Evolutionary conservation across 2,888 invertebrate species (phyloP), one percentile per base, ranked within the genome.

Genomic region (Pantelozetes paolii): DNA sequence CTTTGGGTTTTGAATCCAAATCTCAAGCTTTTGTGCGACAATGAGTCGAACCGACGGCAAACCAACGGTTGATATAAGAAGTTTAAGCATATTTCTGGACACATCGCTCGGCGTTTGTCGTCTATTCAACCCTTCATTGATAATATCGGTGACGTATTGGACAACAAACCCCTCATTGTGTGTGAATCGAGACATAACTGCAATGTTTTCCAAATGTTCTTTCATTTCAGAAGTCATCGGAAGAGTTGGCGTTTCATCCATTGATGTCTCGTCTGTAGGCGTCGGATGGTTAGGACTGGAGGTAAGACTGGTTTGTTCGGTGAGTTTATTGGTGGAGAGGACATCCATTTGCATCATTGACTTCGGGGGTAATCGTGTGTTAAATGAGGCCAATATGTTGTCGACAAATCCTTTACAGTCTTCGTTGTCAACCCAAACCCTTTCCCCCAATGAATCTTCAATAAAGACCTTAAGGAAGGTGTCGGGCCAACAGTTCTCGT

Each of bases 1-100:
- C 81, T 97, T 98, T 76, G 95, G 94, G 81, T 96, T 96, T 82
- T 95, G 94, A 75, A 97, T 85, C 96, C 96, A 97, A 79, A 90
- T 88, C 82, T 97, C 97, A 26, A 97, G 85, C 0, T 91, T 88
- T 0, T 89, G 88, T 0, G 90, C 89, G 0, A 90, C 89, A 72
- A 90, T 87, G 79, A 89, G 86, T 28, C 94, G 86, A 77, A 94
- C 89, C 84, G 95, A 94, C 0, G 88, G 88, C 75, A 94, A 88
- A 0, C 97, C 96, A 78, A 91, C 90, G 0, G 94, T 89, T 0
- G 89, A 88, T 0, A 92, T 89, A 42, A 97, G 84, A 75, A 96
- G 86, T 78, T 90, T 89, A 0, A 97, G 86, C 79, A 95, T 90
- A 79, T 94, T 94, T 74, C 93, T 88, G 0, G 92, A 92, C 67